These are phyloP conservation scores for Catocala sponsa DNA, from an alignment of 2,888 invertebrate species.

Conservation along the genomic window DNA sequence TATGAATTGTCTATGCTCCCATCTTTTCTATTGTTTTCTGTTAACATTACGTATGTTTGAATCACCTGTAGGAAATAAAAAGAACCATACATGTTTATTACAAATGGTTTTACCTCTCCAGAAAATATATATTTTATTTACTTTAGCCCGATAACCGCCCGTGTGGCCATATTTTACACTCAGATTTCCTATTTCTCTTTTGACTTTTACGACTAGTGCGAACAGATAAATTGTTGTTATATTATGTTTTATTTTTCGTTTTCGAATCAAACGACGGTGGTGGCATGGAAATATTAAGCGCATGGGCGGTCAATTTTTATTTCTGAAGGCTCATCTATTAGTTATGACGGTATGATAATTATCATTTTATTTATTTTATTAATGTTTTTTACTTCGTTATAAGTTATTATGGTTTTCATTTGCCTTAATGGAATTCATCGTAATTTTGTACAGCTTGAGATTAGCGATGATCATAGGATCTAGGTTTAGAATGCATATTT, in stretches of 20 bases:
- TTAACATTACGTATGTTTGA: too few relatives aligned
- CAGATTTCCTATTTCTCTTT: slow-evolving; percentile 11
- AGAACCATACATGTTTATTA: background rate
- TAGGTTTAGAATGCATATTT: too few relatives aligned
- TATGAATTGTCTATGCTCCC: too few relatives aligned
- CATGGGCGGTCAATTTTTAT: background rate
- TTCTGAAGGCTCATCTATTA: background rate
- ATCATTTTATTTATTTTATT: background rate
- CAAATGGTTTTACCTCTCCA: background rate
- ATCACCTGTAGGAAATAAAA: background rate
- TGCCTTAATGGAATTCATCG: too few relatives aligned
- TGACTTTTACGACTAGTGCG: slow-evolving; percentile 11
- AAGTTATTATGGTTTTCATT: too few relatives aligned
- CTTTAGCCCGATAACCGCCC: slow-evolving; percentile 1
- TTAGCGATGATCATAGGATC: too few relatives aligned
- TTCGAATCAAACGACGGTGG: slow-evolving; percentile 8
- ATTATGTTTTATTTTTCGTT: slow-evolving; percentile 3
- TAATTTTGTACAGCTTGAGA: too few relatives aligned
- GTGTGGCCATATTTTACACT: slow-evolving; percentile 11
- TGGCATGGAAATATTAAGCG: too few relatives aligned
- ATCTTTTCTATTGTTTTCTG: too few relatives aligned
- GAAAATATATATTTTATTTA: slow-evolving; percentile 10
- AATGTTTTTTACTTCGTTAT: background rate
- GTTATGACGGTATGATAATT: background rate
- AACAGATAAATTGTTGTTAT: slow-evolving; percentile 14